Conservation (phyloP, 2,888 invertebrate genomes). For the Apamea sordens region DNA sequence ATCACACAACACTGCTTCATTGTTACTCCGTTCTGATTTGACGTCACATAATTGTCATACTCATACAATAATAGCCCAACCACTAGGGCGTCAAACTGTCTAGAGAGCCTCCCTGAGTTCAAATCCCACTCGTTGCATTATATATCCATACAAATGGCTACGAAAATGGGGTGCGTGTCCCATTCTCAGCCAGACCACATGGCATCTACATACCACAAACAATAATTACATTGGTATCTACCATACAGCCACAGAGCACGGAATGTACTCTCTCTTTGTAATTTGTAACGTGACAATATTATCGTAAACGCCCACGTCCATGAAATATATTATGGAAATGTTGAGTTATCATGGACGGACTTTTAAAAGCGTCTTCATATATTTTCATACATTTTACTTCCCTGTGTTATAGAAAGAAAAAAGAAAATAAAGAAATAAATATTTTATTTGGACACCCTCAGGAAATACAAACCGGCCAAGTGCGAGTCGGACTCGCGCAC, state of each 20-base stretch:
- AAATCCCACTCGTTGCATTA: background rate
- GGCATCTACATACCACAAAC: conserved; percentile 18
- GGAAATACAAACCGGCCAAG: no score
- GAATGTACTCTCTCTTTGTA: background rate
- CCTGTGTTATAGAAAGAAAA: no score
- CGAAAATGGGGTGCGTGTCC: background rate
- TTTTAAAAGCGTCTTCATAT: no score
- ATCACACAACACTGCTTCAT: background rate
- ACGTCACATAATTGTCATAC: background rate
- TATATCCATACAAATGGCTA: background rate
- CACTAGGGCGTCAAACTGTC: background rate
- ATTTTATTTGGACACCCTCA: no score
- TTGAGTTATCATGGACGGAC: no score
- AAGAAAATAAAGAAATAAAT: no score
- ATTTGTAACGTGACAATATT: no score
- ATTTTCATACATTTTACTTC: no score
- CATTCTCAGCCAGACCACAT: background rate
- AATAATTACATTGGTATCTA: conserved; percentile 18
- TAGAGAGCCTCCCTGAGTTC: background rate
- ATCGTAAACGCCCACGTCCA: no score
- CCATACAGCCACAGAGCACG: background rate
- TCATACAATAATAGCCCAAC: background rate
- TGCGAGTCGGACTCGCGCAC: no score
- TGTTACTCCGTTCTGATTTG: background rate
- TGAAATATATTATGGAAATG: no score